Evolutionary conservation across 2,113 vertebrate species (phyloP), one percentile per base, ranked within the genome.

Genomic region (Gadus chalcogrammus): DNA sequence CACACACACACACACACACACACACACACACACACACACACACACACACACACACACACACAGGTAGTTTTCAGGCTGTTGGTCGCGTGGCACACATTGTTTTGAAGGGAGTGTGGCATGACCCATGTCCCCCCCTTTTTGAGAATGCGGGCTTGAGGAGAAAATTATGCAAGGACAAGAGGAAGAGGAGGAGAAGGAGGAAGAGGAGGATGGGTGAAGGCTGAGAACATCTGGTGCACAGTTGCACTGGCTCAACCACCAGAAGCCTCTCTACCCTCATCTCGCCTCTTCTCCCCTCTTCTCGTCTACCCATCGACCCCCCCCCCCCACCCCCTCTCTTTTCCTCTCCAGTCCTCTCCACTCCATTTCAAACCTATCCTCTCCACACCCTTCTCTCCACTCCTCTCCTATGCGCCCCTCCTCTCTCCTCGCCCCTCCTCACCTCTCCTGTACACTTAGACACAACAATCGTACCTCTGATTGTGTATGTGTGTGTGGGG

Each of bases 171-270:
- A 56, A 61, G 28, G 22, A 42, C 16, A 35, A 11, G 38, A 42
- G 38, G 38, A 42, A 31, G 52, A 24, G 68, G 15, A 22, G 81
- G 81, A 79, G 74, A 78, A 80, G 74, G 79, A 75, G 63, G 24
- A 77, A 74, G 72, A 87, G 72, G 64, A 61, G 64, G 77, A 75
- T 17, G 17, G 71, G 67, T 66, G 64, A 74, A 84, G 82, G 62
- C 71, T 71, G 76, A 80, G 78, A 90, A 92, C 92, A 93, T 93
- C 91, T 93, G 92, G 88, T 79, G 70, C 86, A 83, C 91, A 93
- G 89, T 92, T 91, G 90, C 84, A 85, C 76, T 78, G 80, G 81
- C 76, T 76, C 69, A 82, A 74, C 74, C 84, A 78, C 76, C 82
- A 84, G 84, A 81, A 81, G 78, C 73, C 73, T 79, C 76, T 69